These are phyloP conservation scores for Chaenocephalus aceratus DNA, from an alignment of 2,113 vertebrate genomes.

Conservation along the genomic window DNA sequence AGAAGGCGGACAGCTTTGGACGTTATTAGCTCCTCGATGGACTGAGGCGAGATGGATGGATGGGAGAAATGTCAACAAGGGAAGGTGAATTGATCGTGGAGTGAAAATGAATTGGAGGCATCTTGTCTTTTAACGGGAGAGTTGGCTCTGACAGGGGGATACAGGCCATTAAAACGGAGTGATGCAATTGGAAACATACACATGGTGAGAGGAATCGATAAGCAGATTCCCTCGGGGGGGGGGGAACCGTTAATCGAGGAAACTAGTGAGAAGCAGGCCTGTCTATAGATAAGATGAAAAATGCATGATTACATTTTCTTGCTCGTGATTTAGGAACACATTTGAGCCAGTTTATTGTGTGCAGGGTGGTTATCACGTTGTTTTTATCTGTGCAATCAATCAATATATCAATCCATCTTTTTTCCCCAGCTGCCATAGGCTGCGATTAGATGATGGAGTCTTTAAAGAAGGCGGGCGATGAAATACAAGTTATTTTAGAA, in stretches of 20 bases:
- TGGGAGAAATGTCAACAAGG: neutral
- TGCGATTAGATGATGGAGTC: conserved; percentile 24
- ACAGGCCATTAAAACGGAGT: neutral
- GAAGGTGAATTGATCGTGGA: neutral
- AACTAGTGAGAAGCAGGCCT: neutral
- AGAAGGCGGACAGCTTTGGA: conserved; percentile 4
- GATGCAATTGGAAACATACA: neutral
- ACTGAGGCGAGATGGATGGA: neutral
- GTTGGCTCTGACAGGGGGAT: neutral
- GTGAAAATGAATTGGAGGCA: neutral
- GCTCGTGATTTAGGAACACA: neutral
- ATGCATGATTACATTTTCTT: neutral
- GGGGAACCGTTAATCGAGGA: conserved; percentile 1
- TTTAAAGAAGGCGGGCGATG: conserved; percentile 1
- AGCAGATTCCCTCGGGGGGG: neutral
- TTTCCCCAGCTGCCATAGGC: conserved; percentile 29
- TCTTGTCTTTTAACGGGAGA: neutral
- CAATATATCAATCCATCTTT: conserved; percentile 5
- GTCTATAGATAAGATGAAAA: conserved; percentile 4
- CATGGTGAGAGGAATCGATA: neutral
- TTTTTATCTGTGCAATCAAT: conserved; percentile 30
- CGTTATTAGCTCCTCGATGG: conserved; percentile 7
- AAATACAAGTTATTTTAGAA: neutral
- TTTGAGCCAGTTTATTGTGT: neutral
- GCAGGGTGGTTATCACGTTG: neutral